A percentile compares a stretch with the other conserved stretches of the same genome.
These are phyloP conservation scores for Nasonia oneida DNA, from an alignment of 2,888 invertebrate species.

Conservation along the genomic window DNA sequence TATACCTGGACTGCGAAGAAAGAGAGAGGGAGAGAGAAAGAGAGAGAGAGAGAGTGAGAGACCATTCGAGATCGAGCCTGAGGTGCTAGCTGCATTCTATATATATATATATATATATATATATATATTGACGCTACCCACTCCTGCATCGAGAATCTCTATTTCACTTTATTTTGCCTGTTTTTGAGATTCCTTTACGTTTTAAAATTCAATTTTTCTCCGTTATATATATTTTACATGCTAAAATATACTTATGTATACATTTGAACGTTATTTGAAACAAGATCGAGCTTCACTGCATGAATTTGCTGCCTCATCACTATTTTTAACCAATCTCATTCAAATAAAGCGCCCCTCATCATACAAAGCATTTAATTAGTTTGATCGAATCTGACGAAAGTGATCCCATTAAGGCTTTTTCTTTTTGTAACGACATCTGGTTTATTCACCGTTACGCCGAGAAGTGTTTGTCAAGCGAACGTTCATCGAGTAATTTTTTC, in stretches of 20 bases:
- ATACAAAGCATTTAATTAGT: too few relatives aligned
- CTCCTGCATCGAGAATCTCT: neutral
- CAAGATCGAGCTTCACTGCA: too few relatives aligned
- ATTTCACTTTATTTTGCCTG: neutral
- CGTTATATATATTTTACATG: neutral
- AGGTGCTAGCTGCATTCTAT: neutral
- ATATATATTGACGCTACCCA: neutral
- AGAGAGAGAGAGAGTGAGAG: neutral
- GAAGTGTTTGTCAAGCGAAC: too few relatives aligned
- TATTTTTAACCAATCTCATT: too few relatives aligned
- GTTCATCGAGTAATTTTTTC: too few relatives aligned
- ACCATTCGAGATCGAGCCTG: neutral
- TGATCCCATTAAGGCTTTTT: too few relatives aligned
- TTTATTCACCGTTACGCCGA: too few relatives aligned
- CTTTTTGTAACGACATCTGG: too few relatives aligned
- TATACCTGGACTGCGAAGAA: neutral
- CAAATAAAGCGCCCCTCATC: too few relatives aligned
- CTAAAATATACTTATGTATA: neutral
- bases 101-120: slow-evolving; percentile 11
- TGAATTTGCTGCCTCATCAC: too few relatives aligned
- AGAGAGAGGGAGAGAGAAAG: neutral
- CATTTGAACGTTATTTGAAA: too few relatives aligned
- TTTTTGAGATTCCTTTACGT: neutral
- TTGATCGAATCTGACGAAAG: too few relatives aligned
- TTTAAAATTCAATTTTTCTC: neutral